Percentiles rank a stretch among this genome's conserved stretches.
phyloP scores from a whole-genome alignment of 2,888 invertebrate species.

The Balanococcus diminutus region DNA sequence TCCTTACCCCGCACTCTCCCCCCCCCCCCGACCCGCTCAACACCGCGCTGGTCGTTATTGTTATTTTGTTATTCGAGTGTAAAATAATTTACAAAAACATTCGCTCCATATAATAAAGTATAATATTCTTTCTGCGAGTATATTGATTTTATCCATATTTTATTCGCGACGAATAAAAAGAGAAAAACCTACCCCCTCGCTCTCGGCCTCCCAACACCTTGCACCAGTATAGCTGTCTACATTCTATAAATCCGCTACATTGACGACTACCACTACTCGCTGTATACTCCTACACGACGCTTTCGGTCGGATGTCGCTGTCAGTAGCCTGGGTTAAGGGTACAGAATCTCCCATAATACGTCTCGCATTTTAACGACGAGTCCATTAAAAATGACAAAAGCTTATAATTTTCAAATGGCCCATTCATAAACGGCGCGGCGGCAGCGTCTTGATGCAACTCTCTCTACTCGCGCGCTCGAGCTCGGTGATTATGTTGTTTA shows the following conservation, averaged over 20 bases:
- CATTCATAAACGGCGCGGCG: constrained; percentile 38
- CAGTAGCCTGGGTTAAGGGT: background rate
- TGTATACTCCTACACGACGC: no score
- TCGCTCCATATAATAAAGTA: background rate
- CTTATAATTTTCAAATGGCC: constrained; percentile 43
- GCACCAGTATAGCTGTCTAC: no score
- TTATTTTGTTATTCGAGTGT: background rate
- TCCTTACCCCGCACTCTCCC: no score
- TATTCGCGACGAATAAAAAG: background rate
- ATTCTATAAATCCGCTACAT: background rate
- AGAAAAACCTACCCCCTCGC: background rate
- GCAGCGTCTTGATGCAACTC: constrained; percentile 39
- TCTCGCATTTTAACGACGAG: constrained; percentile 11
- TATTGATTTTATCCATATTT: constrained; percentile 29
- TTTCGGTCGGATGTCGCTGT: background rate
- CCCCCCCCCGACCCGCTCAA: background rate
- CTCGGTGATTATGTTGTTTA: constrained; percentile 48
- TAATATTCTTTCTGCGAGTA: background rate
- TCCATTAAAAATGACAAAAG: constrained; percentile 52
- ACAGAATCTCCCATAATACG: constrained; percentile 12
- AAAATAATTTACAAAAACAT: background rate
- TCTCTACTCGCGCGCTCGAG: background rate
- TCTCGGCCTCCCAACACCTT: background rate
- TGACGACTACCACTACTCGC: no score
- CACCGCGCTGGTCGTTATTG: background rate